Evolutionary conservation across 2,888 invertebrate species (phyloP), one percentile per base, ranked within the genome.

Genomic region (Noctua fimbriata): DNA sequence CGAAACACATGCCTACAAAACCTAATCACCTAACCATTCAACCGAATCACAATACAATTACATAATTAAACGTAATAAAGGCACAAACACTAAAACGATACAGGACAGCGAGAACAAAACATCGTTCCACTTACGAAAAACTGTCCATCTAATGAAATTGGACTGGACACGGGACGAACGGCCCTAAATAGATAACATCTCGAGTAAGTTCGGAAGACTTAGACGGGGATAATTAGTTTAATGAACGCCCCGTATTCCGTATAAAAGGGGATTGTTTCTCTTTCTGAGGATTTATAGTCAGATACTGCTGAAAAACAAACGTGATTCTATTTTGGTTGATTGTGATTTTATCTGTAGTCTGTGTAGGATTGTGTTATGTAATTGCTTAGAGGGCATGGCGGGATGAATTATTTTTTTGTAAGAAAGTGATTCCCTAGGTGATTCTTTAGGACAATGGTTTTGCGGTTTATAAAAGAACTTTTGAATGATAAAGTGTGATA

Each of bases 201-300:
- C 88, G 84, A 88, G 88, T 89, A 87, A 90, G 87, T 92, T 91
- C 90, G 77, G 88, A 88, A 89, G 90, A 89, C 91, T 91, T 89
- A 92, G 92, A 91, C 89, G 90, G 88, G 90, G 89, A 91, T 94
- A 95, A 94, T 95, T 94, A 95, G 92, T 92, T 93, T 93, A 95
- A 95, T 94, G 93, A 94, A 93, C 90, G 90, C 86, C 86, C 87
- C 84, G 88, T 90, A 90, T 88, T 84, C 83, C 78, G 88, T 89
- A 89, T 89, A 88, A 88, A 88, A 87, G 88, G 83, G 83, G 87
- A 89, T 88, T 89, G 85, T 89, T 88, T 90, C 84, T 81, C 81
- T 79, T 79, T 75, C 71, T 86, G 52, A 47, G 73, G 84, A 89
- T 89, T 89, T 89, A 89, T 88, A 71, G 72, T 66, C 63, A 65